Percentiles rank a stretch among this genome's conserved stretches.
phyloP scores from a whole-genome alignment of 2,888 invertebrate species.

The Zhengitettix transpicula region DNA sequence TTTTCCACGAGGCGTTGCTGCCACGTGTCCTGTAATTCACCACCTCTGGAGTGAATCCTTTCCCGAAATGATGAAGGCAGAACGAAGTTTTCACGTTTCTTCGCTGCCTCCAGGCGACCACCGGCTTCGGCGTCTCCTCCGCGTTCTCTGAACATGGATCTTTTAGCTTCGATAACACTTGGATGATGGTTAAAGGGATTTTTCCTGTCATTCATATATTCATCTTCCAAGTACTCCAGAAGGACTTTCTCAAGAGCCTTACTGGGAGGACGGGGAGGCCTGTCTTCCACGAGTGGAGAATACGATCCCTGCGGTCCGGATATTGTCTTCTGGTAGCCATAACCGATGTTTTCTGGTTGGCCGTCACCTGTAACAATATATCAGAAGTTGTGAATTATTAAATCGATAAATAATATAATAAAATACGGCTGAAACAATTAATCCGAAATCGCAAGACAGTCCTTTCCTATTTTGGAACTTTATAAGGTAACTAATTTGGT shows the following conservation, averaged over 20 bases:
- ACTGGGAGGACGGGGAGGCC: background rate
- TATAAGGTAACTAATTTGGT: too few relatives aligned
- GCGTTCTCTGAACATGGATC: constrained; percentile 19
- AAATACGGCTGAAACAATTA: too few relatives aligned
- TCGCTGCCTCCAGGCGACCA: constrained; percentile 23
- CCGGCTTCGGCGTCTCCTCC: constrained; percentile 6
- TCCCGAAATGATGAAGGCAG: constrained; percentile 36
- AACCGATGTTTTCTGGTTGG: constrained; percentile 28
- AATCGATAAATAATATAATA: too few relatives aligned
- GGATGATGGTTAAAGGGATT: constrained; percentile 6
- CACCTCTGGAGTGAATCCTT: constrained; percentile 16
- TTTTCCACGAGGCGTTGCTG: constrained; percentile 19
- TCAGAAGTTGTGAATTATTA: too few relatives aligned
- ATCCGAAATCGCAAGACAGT: too few relatives aligned
- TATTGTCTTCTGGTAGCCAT: constrained; percentile 22
- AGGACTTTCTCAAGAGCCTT: constrained; percentile 14
- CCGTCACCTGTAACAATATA: constrained; percentile 20
- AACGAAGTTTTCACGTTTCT: constrained; percentile 10
- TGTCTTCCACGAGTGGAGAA: background rate
- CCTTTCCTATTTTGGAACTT: too few relatives aligned
- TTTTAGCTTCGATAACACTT: constrained; percentile 9
- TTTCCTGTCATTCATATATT: constrained; percentile 1
- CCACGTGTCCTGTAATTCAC: constrained; percentile 31
- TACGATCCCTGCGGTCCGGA: background rate
- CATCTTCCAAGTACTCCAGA: constrained; percentile 13